Conservation (phyloP, 2,888 invertebrate species). For the Microctonus brassicae region DNA sequence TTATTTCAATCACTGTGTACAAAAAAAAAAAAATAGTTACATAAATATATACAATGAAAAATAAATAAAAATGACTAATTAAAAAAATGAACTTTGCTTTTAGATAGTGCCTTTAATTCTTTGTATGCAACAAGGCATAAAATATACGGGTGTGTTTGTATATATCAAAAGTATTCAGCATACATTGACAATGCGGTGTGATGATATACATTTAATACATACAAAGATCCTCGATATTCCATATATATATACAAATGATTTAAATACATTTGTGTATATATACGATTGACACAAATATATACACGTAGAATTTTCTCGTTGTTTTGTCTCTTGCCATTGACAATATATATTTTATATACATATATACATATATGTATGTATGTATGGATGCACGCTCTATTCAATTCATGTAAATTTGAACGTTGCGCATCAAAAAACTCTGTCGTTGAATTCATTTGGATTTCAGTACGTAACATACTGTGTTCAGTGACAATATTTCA, state of each 20-base stretch:
- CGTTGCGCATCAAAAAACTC: conserved; percentile 33
- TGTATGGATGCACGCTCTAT: conserved; percentile 41
- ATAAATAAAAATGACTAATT: conserved; percentile 32
- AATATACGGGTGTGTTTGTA: conserved; percentile 45
- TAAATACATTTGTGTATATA: not conserved
- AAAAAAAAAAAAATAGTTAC: conserved; percentile 32
- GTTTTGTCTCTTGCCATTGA: conserved; percentile 19
- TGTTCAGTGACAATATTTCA: conserved; percentile 19
- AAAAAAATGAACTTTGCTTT: conserved; percentile 50
- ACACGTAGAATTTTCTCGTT: not conserved
- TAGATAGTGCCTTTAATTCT: conserved; percentile 45
- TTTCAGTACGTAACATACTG: conserved; percentile 6
- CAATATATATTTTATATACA: not conserved
- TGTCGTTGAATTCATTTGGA: conserved; percentile 14
- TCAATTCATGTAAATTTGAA: conserved; percentile 47
- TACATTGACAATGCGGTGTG: conserved; percentile 27
- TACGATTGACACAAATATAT: not conserved
- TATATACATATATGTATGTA: no score
- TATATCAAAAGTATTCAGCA: conserved; percentile 8
- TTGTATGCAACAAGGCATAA: conserved; percentile 49
- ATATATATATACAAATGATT: not conserved
- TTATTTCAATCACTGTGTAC: not conserved
- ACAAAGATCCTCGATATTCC: conserved; percentile 25
- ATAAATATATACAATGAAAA: conserved; percentile 27
- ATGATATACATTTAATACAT: not conserved